Evolutionary conservation across 1,140 invertebrate species (phyloP).

Genomic region (Drosophila suzukii): DNA sequence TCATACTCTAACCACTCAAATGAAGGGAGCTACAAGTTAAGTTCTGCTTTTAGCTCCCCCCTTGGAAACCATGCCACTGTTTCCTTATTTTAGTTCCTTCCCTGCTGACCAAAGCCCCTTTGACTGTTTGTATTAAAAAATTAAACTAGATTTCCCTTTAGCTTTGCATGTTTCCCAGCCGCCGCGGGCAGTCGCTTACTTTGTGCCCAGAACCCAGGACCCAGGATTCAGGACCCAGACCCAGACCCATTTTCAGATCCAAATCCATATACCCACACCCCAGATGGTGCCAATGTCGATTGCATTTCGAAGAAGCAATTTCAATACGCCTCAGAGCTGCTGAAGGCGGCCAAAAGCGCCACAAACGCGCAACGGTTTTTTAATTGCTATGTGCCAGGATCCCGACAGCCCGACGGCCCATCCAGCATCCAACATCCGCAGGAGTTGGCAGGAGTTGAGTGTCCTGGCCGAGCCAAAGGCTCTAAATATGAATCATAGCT

Average conservation of each 20-base stretch:
- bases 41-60: background rate
- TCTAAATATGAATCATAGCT: conserved; percentile 72
- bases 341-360: conserved; percentile 56
- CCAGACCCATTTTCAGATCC: background rate
- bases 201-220: conserved; percentile 42
- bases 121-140: conserved; percentile 78
- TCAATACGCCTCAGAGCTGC: conserved; percentile 74
- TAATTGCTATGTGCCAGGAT: conserved; percentile 72
- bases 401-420: conserved; percentile 9
- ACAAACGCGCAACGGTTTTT: conserved; percentile 71
- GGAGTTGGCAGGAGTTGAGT: conserved; percentile 1
- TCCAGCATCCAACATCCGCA: no score
- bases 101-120: conserved; percentile 42
- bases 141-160: conserved; percentile 82
- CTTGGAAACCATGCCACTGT: conserved; percentile 18
- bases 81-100: conserved; percentile 10
- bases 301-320: conserved; percentile 76
- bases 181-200: conserved; percentile 68
- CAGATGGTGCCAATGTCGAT: conserved; percentile 61
- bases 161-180: conserved; percentile 71
- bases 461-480: conserved; percentile 29
- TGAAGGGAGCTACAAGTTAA: background rate
- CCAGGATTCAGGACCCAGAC: background rate
- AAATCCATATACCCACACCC: background rate
- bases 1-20: background rate